Evolutionary conservation across 1,140 invertebrate genomes (phyloP).

Genomic region (Lucilia sericata): DNA sequence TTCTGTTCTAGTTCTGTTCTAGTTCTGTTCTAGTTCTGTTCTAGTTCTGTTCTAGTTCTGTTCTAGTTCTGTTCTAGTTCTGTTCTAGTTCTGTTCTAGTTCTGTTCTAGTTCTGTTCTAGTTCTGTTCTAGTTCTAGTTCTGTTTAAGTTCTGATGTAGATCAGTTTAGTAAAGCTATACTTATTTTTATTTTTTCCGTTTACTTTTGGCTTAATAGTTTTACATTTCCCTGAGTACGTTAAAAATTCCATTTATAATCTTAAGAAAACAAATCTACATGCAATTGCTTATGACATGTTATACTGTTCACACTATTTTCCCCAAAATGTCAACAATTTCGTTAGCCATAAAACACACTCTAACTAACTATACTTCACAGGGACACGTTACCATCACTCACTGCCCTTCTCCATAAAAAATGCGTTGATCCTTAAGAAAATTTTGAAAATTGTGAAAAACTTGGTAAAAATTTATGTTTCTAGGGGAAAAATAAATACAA

Average conservation of each 20-base stretch:
- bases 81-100: no score
- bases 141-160: no score
- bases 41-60: no score
- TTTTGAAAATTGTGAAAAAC: neutral
- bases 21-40: no score
- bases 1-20: no score
- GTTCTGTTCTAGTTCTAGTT: no score
- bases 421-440: conserved; percentile 12
- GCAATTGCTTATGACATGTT: conserved; percentile 20
- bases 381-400: no score
- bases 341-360: neutral
- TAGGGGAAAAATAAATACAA: neutral
- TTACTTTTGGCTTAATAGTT: neutral
- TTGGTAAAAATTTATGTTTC: neutral
- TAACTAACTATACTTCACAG: neutral
- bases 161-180: no score
- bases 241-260: neutral
- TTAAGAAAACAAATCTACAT: neutral
- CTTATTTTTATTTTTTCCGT: neutral
- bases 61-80: no score
- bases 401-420: no score
- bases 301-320: neutral
- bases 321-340: neutral
- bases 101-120: no score
- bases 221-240: no score